A percentile compares a stretch with the other conserved stretches of the same genome.
phyloP scores from a whole-genome alignment of 53 echinoderm and acorn worm genomes.

The Temnopleurus reevesii region DNA sequence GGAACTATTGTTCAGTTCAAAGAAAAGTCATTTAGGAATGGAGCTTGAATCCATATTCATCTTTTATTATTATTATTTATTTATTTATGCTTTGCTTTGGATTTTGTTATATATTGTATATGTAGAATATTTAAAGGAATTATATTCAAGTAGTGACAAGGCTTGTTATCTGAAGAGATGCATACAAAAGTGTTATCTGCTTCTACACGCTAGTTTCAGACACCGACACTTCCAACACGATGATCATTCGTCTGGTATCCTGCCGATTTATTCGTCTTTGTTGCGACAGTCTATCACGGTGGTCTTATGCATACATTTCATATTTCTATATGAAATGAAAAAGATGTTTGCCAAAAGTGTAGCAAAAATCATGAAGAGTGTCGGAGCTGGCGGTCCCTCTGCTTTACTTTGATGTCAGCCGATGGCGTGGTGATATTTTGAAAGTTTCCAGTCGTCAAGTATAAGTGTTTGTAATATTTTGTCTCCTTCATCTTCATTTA shows the following conservation, averaged over 20 bases:
- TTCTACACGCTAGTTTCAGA: not conserved
- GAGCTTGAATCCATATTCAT: too few relatives aligned
- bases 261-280: constrained; percentile 21
- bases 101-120: too few relatives aligned
- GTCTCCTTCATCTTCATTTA: not conserved
- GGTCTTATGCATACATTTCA: constrained; percentile 28
- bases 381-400: constrained; percentile 30
- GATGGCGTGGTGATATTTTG: not conserved
- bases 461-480: not conserved
- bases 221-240: not conserved
- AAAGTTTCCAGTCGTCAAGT: constrained; percentile 23
- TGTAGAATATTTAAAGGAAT: too few relatives aligned
- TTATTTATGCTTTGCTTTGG: too few relatives aligned
- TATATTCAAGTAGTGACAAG: too few relatives aligned
- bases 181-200: not conserved
- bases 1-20: too few relatives aligned
- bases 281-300: constrained; percentile 8
- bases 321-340: not conserved
- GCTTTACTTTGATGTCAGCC: constrained; percentile 29
- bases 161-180: too few relatives aligned
- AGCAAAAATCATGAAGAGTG: constrained; percentile 14
- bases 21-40: too few relatives aligned
- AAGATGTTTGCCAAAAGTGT: constrained; percentile 2
- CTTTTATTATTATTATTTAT: too few relatives aligned
- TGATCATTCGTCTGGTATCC: not conserved